Percentiles rank a stretch among this genome's conserved stretches.
Conservation (phyloP, 2,888 invertebrate species). For the Pogonocherus hispidulus region DNA sequence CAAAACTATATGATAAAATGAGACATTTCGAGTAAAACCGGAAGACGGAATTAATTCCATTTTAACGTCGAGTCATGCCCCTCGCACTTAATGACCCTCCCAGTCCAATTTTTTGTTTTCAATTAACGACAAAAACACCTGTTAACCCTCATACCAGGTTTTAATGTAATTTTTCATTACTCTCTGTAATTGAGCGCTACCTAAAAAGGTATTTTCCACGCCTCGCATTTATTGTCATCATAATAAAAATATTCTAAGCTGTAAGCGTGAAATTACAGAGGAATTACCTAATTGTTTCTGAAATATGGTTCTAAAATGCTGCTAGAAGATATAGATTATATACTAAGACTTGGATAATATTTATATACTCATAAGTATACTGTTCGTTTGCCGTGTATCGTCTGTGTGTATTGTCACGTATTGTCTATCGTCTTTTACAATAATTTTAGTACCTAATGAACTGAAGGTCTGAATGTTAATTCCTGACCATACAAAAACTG, state of each 20-base stretch:
- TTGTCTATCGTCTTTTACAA: too few species aligned
- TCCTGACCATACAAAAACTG: too few species aligned
- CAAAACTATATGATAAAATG: too few species aligned
- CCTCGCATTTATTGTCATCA: not conserved
- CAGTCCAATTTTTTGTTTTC: constrained; percentile 17
- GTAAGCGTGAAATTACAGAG: not conserved
- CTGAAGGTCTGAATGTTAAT: too few species aligned
- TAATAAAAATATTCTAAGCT: not conserved
- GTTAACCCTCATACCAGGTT: not conserved
- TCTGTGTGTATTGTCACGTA: too few species aligned
- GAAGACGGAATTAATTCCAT: constrained; percentile 9
- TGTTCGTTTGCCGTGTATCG: too few species aligned
- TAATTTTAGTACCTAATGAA: too few species aligned
- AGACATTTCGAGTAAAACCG: not conserved
- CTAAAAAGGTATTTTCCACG: not conserved
- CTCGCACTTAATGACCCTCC: constrained; percentile 17
- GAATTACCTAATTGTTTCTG: constrained; percentile 7
- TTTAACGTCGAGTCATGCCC: constrained; percentile 14
- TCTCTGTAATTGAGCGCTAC: not conserved
- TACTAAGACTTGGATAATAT: too few species aligned
- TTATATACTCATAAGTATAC: too few species aligned
- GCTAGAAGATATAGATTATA: not conserved
- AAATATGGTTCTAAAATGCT: not conserved
- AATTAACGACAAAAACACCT: constrained; percentile 17
- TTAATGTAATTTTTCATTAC: constrained; percentile 3